Base-by-base conservation (phyloP, 2,113 vertebrate genomes). In the Anoplopoma fimbria region DNA sequence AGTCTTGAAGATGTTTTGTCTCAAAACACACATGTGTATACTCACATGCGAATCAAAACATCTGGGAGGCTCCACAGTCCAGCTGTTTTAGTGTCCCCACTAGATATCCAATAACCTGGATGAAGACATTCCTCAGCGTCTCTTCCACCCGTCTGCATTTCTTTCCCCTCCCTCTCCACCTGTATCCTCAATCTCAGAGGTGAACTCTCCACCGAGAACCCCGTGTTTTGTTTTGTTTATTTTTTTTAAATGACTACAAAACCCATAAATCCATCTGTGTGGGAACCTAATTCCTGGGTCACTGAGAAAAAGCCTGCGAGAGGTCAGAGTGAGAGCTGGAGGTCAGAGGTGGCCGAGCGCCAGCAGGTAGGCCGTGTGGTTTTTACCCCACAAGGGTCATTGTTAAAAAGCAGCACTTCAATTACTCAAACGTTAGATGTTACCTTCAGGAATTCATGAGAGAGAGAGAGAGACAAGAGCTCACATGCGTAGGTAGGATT, bases 211-310 rank as follows among this genome's bases (percentile, higher is more conserved):
- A 38, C 75, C 34, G 13, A 21, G n/a, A 33, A 33, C 38, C 7
- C 21, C 8, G 33, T 79, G n/a, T n/a, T n/a, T n/a, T n/a, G n/a
- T n/a, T n/a, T n/a, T n/a, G n/a, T n/a, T n/a, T n/a, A n/a, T n/a
- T n/a, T 17, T 78, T 62, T 68, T 49, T 27, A 69, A 82, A 87
- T 4, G 23, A 53, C 76, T 61, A 68, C 70, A 57, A 25, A 60
- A 77, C 68, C 74, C 61, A 71, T 79, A 88, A 93, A 87, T 81
- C 61, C 49, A 14, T 68, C 15, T 13, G 27, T 63, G 80, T 82
- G 79, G 73, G 77, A 82, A 79, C 38, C 21, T 47, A 63, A 86
- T 60, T 27, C 29, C 47, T 6, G 58, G 81, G 77, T 83, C 78
- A 57, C 19, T 3, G 61, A 0, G 27, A 60, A 74, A n/a, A 70